Evolutionary conservation across 2,113 vertebrate species (phyloP), one percentile per base, ranked within the genome.

Genomic region (Pteropus alecto): DNA sequence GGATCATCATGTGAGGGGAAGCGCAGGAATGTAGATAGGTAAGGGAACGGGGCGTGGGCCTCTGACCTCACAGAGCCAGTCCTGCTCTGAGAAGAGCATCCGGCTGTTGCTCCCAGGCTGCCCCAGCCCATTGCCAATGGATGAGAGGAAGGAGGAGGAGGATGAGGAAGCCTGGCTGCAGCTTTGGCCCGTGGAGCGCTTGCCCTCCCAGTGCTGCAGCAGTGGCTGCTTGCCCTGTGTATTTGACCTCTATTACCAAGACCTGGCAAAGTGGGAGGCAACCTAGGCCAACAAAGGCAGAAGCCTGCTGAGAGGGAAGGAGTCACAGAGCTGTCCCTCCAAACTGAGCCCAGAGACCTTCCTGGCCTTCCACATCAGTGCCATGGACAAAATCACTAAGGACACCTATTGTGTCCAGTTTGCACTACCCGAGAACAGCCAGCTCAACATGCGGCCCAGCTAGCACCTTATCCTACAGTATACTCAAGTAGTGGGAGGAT

Each of bases 391-490:
- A 89, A 97, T 99, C 96, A 98, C 99, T 18, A 92, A 98, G 79
- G 99, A 99, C 93, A 98, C 99, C 95, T 98, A 98, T 95, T 97
- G 79, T 60, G 98, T 98, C 96, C 98, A 95, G 83, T 99, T 99
- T 95, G 93, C 98, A 93, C 97, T 99, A 26, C 98, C 98, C 0
- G 97, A 92, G 79, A 99, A 98, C 61, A 96, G 97, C 96, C 98
- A 90, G 38, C 98, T 99, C 13, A 95, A 63, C 91, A 97, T 99
- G 96, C 89, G 89, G 93, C 98, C 99, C 12, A 98, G 99, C 95
- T 99, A 99, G 97, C 99, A 99, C 90, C 98, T 99, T 81, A 95
- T 99, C 82, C 96, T 99, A 97, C 98, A 98, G 99, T 99, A 99
- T 8, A 33, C 14, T 76, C 46, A 41, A 85, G 67, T 22, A 1